Base-by-base conservation (phyloP, 2,113 vertebrate genomes). In the Hippopotamus amphibius region DNA sequence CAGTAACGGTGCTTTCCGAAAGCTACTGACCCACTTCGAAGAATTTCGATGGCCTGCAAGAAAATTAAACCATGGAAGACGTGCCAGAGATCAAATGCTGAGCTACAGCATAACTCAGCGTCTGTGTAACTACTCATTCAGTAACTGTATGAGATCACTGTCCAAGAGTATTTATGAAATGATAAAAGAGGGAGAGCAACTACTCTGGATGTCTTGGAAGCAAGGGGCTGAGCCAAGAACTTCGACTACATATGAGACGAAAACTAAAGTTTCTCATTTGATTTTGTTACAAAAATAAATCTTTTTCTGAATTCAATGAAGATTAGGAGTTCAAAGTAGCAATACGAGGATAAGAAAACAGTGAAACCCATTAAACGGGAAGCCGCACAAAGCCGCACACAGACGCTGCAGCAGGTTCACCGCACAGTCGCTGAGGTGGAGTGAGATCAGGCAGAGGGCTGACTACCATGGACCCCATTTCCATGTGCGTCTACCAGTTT, bases 251-350 rank as follows among this genome's bases (percentile, higher is more conserved):
- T 41, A 17, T 16, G 11, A 65, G 46, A 57, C 59, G 33, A 79
- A 79, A 88, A 55, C 55, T 16, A 22, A 69, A 37, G 41, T 43
- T 87, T 69, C 55, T 71, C 21, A 21, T 48, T 83, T 43, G 30
- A n/a, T 95, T 90, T 90, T 55, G 76, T 93, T 28, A 86, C 4
- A 53, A 48, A 86, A 87, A 71, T 76, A 61, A 30, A 30, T 43
- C 57, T 74, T 76, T 74, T 53, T 50, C 77, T 72, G 65, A 92
- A 85, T 55, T 41, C 89, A 72, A 55, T 24, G 33, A 90, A 41
- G 66, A 72, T 19, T 85, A 24, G 71, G 77, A 26, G 55, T 46
- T 87, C 85, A n/a, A 76, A 87, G 59, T 17, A 48, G 50, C 50
- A 68, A 66, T 2, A 9, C 11, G 72, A 66, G 1, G 24, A 48